These are phyloP conservation scores for Morelia viridis DNA, from an alignment of 2,797 vertebrate genomes.

Conservation along the genomic window DNA sequence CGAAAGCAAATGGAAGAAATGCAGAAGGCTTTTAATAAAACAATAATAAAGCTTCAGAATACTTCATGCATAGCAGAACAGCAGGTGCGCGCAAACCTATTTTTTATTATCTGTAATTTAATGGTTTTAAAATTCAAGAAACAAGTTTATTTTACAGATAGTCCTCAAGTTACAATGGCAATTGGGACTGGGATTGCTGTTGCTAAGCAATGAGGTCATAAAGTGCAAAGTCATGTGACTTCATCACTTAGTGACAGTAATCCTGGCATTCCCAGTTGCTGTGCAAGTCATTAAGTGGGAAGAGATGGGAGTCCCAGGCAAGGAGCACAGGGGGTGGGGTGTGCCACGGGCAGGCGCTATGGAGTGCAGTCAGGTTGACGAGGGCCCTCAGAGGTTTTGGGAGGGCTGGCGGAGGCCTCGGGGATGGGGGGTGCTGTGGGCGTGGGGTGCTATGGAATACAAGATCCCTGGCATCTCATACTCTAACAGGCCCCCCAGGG, in stretches of 20 bases:
- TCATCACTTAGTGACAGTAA: background rate
- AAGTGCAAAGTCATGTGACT: background rate
- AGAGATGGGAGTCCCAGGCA: too few species aligned
- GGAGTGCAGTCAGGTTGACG: too few species aligned
- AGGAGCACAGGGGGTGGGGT: too few species aligned
- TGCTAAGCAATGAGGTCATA: background rate
- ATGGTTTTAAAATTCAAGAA: background rate
- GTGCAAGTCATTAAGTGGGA: too few species aligned
- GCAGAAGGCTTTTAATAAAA: slow-evolving; percentile 98
- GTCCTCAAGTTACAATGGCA: background rate
- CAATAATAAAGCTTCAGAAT: slow-evolving; percentile 98
- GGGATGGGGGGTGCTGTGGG: too few species aligned
- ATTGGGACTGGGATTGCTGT: background rate
- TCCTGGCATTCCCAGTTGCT: background rate
- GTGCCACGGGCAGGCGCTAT: too few species aligned
- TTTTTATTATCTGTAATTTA: background rate
- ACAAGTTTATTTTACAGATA: background rate
- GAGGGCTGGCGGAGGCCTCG: too few species aligned
- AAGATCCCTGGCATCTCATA: background rate
- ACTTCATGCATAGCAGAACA: slow-evolving; percentile 95
- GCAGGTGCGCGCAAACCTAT: slow-evolving; percentile 78
- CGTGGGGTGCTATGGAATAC: too few species aligned
- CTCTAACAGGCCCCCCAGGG: background rate
- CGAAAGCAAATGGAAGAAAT: slow-evolving; percentile 99
- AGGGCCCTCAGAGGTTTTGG: too few species aligned